Evolutionary conservation across 2,113 vertebrate genomes (phyloP).

Genomic region (Menidia beryllina): DNA sequence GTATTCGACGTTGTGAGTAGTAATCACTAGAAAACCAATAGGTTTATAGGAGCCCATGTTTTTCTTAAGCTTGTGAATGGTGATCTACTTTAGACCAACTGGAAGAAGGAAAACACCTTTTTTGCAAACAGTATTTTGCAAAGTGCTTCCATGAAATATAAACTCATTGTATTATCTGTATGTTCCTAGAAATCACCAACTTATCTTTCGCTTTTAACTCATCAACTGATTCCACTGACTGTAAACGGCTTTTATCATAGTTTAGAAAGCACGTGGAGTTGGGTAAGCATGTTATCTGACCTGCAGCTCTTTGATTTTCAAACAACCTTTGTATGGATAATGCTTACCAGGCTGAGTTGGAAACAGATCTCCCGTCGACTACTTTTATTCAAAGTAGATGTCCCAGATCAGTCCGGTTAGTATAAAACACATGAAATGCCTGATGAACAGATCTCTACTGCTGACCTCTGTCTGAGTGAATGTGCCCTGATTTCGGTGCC

Average conservation of each 20-base stretch:
- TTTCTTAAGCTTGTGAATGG: slow-evolving; percentile 13
- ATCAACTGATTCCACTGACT: slow-evolving; percentile 9
- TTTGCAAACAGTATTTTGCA: slow-evolving; percentile 4
- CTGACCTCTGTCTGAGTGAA: slow-evolving; percentile 41
- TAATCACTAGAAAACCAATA: slow-evolving; percentile 1
- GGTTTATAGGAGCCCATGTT: background rate
- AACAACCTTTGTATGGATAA: slow-evolving; percentile 16
- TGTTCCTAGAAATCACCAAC: background rate
- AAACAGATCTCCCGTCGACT: background rate
- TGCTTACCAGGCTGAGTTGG: background rate
- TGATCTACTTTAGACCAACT: slow-evolving; percentile 16
- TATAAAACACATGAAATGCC: background rate
- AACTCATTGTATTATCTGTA: too few relatives aligned
- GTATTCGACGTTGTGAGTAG: slow-evolving; percentile 9
- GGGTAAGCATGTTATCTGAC: background rate
- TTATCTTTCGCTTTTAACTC: slow-evolving; percentile 1
- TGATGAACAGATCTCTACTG: slow-evolving; percentile 5
- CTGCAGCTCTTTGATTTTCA: background rate
- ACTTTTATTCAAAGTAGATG: background rate
- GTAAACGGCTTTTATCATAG: slow-evolving; percentile 3
- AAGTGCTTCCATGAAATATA: slow-evolving; percentile 32
- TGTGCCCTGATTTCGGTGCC: slow-evolving; percentile 48
- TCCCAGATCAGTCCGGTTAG: background rate
- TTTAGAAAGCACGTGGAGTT: slow-evolving; percentile 6
- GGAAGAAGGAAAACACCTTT: slow-evolving; percentile 12